Conservation (phyloP, 2,113 vertebrate genomes). For the Myrmophylax atrothorax region DNA sequence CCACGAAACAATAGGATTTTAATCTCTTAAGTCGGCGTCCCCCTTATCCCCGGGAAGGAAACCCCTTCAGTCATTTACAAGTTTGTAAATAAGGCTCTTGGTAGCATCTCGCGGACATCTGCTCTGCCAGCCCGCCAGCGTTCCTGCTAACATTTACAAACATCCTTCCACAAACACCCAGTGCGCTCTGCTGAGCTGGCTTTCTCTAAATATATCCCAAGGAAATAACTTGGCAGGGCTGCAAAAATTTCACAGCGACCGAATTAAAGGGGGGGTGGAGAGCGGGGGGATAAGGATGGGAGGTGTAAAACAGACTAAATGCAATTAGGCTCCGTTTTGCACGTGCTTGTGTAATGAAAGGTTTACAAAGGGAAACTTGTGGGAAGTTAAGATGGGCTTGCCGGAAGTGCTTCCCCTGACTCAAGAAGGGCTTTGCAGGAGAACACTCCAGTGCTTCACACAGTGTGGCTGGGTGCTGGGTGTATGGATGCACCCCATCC, state of each 20-base stretch:
- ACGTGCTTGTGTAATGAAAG: background rate
- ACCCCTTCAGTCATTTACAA: conserved; percentile 66
- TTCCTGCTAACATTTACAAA: conserved; percentile 74
- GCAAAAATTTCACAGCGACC: conserved; percentile 71
- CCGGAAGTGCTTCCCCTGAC: background rate
- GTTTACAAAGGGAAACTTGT: background rate
- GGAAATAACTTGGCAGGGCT: conserved; percentile 73
- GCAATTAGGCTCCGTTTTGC: background rate
- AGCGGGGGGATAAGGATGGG: background rate
- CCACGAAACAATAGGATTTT: conserved; percentile 68
- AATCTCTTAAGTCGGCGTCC: conserved; percentile 62
- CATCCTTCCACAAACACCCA: conserved; percentile 73
- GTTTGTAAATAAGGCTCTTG: conserved; percentile 66
- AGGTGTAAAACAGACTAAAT: background rate
- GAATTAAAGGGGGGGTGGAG: background rate
- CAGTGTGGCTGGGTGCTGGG: rapidly evolving
- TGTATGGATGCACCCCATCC: rapidly evolving
- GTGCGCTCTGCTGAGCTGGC: conserved; percentile 70
- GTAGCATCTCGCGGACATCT: conserved; percentile 62
- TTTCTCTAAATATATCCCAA: conserved; percentile 78
- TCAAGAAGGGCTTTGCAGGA: background rate
- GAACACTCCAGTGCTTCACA: background rate
- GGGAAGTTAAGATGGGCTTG: background rate
- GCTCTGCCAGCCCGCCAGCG: conserved; percentile 62
- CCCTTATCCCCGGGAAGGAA: conserved; percentile 60